Percentiles rank a stretch among this genome's conserved stretches.
Evolutionary conservation across 2,113 vertebrate genomes (phyloP).

Genomic region (Polypterus senegalus): DNA sequence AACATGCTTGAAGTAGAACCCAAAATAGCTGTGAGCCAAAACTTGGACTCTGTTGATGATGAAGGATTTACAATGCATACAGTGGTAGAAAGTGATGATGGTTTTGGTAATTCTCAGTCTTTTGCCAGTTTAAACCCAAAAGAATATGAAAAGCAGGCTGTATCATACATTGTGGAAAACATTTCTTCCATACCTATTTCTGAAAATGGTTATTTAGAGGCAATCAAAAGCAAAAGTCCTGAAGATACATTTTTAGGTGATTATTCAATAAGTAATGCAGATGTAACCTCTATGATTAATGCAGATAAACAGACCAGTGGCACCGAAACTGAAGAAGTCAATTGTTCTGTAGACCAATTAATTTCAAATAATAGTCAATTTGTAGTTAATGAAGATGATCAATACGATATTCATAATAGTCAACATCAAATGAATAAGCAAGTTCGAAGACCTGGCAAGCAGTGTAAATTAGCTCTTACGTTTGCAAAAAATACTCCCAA

Average conservation of each 20-base stretch:
- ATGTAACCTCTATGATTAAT: too few species aligned
- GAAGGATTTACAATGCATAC: slow-evolving; percentile 11
- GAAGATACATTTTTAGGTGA: too few species aligned
- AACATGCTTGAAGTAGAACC: slow-evolving; percentile 40
- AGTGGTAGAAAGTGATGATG: neutral
- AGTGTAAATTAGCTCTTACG: slow-evolving; percentile 64
- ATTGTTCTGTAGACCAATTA: slow-evolving; percentile 12
- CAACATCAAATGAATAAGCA: slow-evolving; percentile 41
- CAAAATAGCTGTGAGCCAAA: neutral
- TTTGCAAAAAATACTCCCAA: slow-evolving; percentile 50
- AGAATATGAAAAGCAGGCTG: neutral
- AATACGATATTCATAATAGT: slow-evolving; percentile 16
- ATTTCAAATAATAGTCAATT: slow-evolving; percentile 4
- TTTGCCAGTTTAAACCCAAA: too few species aligned
- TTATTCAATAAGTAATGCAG: too few species aligned
- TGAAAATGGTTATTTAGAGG: too few species aligned
- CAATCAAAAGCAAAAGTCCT: too few species aligned
- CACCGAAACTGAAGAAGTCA: neutral
- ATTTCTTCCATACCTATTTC: too few species aligned
- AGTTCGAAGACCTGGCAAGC: slow-evolving; percentile 44
- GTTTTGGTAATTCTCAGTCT: too few species aligned
- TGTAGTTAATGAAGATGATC: slow-evolving; percentile 22
- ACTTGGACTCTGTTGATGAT: neutral
- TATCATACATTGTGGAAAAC: slow-evolving; percentile 40
- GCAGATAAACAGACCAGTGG: too few species aligned